These are phyloP conservation scores for Poeciliopsis infans DNA, from an alignment of 2,797 vertebrate genomes.

Conservation along the genomic window DNA sequence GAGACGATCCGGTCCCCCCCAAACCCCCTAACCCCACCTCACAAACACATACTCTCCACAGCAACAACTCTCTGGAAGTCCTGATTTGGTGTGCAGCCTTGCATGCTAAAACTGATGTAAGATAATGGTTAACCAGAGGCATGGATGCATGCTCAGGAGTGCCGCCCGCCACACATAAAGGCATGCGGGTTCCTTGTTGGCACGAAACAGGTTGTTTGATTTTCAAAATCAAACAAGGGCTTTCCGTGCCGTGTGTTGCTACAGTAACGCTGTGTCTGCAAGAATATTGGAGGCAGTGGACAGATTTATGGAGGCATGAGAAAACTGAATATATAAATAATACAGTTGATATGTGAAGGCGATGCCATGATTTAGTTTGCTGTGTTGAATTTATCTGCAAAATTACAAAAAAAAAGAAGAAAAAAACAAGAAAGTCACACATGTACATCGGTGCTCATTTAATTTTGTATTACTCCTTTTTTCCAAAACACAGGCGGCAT, in stretches of 20 bases:
- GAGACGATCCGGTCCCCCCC: conserved; percentile 1
- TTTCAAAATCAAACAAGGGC: conserved; percentile 61
- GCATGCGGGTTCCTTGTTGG: conserved; percentile 68
- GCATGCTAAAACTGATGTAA: conserved; percentile 74
- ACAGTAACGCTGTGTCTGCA: conserved; percentile 20
- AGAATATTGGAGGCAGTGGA: conserved; percentile 45
- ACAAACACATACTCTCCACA: conserved; percentile 35
- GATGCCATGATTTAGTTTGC: neutral
- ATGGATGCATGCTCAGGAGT: conserved; percentile 67
- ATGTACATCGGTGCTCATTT: neutral
- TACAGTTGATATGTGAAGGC: neutral
- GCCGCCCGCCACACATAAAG: conserved; percentile 71
- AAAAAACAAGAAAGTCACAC: neutral
- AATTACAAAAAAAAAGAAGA: neutral
- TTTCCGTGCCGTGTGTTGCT: conserved; percentile 20
- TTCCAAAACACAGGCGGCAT: neutral
- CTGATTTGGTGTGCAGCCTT: conserved; percentile 66
- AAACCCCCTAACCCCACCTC: fast-evolving
- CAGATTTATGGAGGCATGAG: conserved; percentile 42
- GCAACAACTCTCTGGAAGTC: conserved; percentile 67
- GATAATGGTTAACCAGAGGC: conserved; percentile 82
- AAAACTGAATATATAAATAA: conserved; percentile 3
- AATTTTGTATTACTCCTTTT: neutral
- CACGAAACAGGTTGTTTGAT: conserved; percentile 62
- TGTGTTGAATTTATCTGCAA: neutral